A percentile compares a stretch with the other conserved stretches of the same genome.
phyloP scores from a whole-genome alignment of 2,113 vertebrate genomes.

The Misgurnus anguillicaudatus region DNA sequence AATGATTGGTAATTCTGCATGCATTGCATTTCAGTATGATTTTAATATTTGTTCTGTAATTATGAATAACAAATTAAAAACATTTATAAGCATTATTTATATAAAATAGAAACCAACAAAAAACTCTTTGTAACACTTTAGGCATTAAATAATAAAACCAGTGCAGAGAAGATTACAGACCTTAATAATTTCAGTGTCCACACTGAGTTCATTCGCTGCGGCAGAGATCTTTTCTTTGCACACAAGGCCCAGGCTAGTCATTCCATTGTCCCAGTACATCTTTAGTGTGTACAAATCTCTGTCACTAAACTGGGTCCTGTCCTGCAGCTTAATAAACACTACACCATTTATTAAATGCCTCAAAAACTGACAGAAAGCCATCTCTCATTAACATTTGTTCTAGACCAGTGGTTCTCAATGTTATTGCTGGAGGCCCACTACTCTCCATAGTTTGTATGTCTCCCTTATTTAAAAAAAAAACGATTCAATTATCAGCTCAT shows the following conservation, averaged over 20 bases:
- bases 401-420: neutral
- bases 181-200: conserved; percentile 99
- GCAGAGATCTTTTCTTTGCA: conserved; percentile 97
- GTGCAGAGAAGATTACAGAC: conserved; percentile 70
- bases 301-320: conserved; percentile 96
- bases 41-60: no score
- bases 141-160: no score
- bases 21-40: no score
- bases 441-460: no score
- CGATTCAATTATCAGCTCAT: no score
- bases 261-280: conserved; percentile 97
- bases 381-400: neutral
- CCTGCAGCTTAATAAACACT: conserved; percentile 84
- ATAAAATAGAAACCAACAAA: no score
- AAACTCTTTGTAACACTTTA: no score
- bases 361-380: conserved; percentile 4
- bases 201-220: conserved; percentile 89
- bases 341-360: conserved; percentile 14
- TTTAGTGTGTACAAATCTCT: conserved; percentile 90
- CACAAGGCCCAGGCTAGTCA: conserved; percentile 97
- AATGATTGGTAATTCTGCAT: no score
- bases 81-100: no score
- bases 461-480: no score
- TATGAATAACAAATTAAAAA: no score
- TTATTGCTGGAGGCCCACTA: no score